Evolutionary conservation across 1,140 invertebrate species (phyloP), one percentile per base, ranked within the genome.

Genomic region (Episyrphus balteatus): DNA sequence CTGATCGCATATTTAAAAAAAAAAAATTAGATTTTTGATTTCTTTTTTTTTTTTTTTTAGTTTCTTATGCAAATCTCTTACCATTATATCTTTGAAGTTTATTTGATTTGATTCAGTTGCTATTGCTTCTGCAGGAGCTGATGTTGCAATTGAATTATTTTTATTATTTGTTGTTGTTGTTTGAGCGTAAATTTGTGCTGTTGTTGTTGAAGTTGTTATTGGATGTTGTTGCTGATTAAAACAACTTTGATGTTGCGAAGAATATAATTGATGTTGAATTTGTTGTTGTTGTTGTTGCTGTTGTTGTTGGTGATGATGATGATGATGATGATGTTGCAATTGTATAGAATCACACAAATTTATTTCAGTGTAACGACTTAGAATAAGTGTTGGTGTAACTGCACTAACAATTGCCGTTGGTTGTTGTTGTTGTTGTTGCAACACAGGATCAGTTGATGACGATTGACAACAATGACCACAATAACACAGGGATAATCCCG

Each of bases 401-500:
- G 58, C 33, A 53, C 51, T 15, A 58, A 51, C 15, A 52, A 43
- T 50, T 50, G 46, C 46, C 53, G 55, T 44, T 57, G 52, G 40
- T 52, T 47, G 31, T 2, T 48, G 38, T 12, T 33, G 31, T 12
- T 36, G 50, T 44, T 52, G 54, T 49, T 55, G 55, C 49, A 53
- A 47, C 48, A 58, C 55, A 21, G 41, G 49, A 30, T 47, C 34
- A n/a, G 31, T n/a, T 32, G 42, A 40, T 32, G 48, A 19, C 17
- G 12, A 13, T 11, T 33, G 31, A 34, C 14, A 18, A 18, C 12
- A 17, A 13, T 42, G 21, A 15, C 21, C 18, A 42, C 13, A 42
- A 18, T 42, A 18, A n/a, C 13, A 18, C 18, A 42, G 21, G 37
- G 21, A 19, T 39, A 40, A 47, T 40, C 45, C 31, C 30, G 14